Evolutionary conservation across 1,140 invertebrate genomes (phyloP), one percentile per base, ranked within the genome.

Genomic region (Calliopsis andreniformis): DNA sequence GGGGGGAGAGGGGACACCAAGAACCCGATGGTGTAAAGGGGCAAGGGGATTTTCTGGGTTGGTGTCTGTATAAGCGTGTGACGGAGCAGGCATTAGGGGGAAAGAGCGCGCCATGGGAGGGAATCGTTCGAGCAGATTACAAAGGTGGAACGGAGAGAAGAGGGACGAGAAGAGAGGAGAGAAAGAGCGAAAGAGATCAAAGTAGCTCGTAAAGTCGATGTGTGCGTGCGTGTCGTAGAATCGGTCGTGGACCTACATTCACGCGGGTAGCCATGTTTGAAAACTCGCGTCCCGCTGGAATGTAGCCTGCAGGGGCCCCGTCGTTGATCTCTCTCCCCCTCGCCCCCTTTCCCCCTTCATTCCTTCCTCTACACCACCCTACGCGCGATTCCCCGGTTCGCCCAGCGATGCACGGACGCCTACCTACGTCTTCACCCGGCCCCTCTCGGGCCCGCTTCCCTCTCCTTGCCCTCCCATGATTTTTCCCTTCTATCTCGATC

Each of bases 221-320:
- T 73, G 76, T 82, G 82, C 80, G 81, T 86, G 84, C 82, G 85
- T 87, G 79, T 84, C 84, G 75, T 86, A 84, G 87, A 84, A 88
- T 89, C 89, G 89, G 89, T 91, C 90, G 89, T 90, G 89, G 90
- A 92, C 90, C 90, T 92, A 92, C 90, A 91, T 92, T 91, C 91
- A 88, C 83, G 86, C 79, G 88, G 78, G 86, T 87, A 88, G 89
- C 90, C 90, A 91, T 91, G 86, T 91, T 91, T 91, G 87, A 91
- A 91, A 91, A 91, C 89, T 86, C 85, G 78, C 86, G 83, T 88
- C 87, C 84, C 83, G 81, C 84, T 91, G 90, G 91, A 91, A 92
- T 92, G 90, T 85, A 86, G 86, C 84, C 85, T 85, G 84, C 68
- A 82, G 75, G 86, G 86, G 76, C 77, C 81, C 78, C 80, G 75